Conservation (phyloP, 2,888 invertebrate species). For the Nomada fabriciana region DNA sequence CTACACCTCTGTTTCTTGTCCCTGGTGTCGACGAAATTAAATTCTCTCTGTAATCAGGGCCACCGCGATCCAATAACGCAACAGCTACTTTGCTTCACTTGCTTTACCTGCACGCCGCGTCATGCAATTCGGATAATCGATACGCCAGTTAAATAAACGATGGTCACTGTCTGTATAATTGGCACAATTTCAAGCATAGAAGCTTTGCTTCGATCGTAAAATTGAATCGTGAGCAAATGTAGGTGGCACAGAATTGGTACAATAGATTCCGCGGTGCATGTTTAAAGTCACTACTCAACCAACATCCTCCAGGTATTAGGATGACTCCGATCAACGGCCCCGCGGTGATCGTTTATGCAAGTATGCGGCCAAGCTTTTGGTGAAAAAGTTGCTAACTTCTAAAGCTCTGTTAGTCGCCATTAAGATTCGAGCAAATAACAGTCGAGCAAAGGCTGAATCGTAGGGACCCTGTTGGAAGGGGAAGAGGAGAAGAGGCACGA, state of each 20-base stretch:
- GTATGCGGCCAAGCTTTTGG: slow-evolving; percentile 27
- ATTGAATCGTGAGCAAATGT: background rate
- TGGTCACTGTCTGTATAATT: too few species aligned
- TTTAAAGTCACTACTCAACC: too few species aligned
- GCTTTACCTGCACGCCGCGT: slow-evolving; percentile 6
- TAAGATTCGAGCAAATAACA: slow-evolving; percentile 68
- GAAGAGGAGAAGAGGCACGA: background rate
- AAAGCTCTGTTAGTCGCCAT: slow-evolving; percentile 30
- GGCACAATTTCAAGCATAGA: too few species aligned
- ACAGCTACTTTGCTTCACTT: slow-evolving; percentile 24
- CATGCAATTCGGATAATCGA: background rate
- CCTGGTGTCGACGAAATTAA: background rate
- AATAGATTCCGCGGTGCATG: background rate
- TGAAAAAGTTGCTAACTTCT: slow-evolving; percentile 34
- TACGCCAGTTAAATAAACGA: background rate
- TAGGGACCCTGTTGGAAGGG: background rate
- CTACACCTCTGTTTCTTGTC: background rate
- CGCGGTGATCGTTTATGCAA: slow-evolving; percentile 35
- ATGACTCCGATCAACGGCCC: slow-evolving; percentile 31
- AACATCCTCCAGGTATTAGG: background rate
- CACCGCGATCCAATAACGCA: slow-evolving; percentile 7
- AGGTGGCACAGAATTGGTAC: background rate
- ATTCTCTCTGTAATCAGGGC: slow-evolving; percentile 6
- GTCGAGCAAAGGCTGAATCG: slow-evolving; percentile 47
- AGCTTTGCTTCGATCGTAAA: too few species aligned